Percentiles rank a stretch among this genome's conserved stretches.
Evolutionary conservation across 2,113 vertebrate species (phyloP).

Genomic region (Aix galericulata): DNA sequence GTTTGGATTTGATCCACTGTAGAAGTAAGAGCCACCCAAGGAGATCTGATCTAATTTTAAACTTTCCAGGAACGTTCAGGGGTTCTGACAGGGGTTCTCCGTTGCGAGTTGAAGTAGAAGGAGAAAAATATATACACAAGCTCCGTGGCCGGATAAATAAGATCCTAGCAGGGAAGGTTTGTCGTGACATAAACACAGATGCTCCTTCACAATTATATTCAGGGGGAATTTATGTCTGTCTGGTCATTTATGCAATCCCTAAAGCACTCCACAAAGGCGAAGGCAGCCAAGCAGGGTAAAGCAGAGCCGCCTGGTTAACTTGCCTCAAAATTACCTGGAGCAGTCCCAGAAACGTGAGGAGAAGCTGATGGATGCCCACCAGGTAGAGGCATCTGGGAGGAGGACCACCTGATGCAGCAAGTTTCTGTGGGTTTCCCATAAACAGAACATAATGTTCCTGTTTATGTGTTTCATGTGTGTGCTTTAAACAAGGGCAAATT

Average conservation of each 20-base stretch:
- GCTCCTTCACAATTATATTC: neutral
- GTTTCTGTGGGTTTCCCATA: neutral
- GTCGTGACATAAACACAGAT: neutral
- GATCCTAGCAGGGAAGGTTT: neutral
- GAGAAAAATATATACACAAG: neutral
- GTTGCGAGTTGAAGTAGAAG: neutral
- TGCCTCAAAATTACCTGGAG: neutral
- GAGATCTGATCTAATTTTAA: constrained; percentile 37
- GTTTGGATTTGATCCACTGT: neutral
- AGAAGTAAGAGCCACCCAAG: neutral
- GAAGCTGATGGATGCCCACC: neutral
- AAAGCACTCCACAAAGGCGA: neutral
- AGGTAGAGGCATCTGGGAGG: neutral
- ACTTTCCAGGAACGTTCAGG: neutral
- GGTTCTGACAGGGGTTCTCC: neutral
- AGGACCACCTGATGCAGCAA: neutral
- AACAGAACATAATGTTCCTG: neutral
- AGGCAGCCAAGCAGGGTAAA: neutral
- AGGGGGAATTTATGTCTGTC: neutral
- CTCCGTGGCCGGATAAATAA: neutral
- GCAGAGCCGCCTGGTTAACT: neutral
- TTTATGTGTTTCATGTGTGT: neutral
- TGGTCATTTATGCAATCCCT: neutral
- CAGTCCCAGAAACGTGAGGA: neutral
- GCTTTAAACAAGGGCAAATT: neutral